phyloP scores from a whole-genome alignment of 2,888 invertebrate species.

The Aleiodes leptofemur region DNA sequence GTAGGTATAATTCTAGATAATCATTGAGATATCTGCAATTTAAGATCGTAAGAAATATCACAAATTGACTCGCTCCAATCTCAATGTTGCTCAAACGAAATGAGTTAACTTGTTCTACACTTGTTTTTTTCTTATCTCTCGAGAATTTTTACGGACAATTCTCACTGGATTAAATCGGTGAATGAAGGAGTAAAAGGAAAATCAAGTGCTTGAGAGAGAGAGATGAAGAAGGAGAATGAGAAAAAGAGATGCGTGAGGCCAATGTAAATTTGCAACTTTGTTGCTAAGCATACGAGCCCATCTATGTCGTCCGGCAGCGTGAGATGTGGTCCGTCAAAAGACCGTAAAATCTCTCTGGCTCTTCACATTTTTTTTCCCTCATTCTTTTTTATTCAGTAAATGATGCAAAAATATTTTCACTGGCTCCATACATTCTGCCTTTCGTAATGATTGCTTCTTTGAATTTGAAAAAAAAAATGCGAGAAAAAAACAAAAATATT shows the following conservation, averaged over 20 bases:
- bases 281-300: conserved; percentile 64
- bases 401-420: conserved; percentile 37
- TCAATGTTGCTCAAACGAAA: background rate
- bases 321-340: conserved; percentile 74
- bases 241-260: conserved; percentile 29
- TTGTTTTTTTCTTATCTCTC: conserved; percentile 2
- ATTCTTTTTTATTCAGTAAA: background rate
- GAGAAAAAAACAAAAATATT: conserved; percentile 10
- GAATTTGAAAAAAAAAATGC: conserved; percentile 8
- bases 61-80: conserved; percentile 46
- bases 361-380: conserved; percentile 32
- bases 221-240: background rate
- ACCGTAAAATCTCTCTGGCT: conserved; percentile 57
- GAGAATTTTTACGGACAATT: background rate
- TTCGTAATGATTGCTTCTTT: conserved; percentile 31
- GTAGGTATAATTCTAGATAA: conserved; percentile 28
- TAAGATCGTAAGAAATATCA: conserved; percentile 31
- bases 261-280: conserved; percentile 72
- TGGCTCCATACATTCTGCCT: conserved; percentile 38
- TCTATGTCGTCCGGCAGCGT: conserved; percentile 66
- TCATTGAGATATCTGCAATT: conserved; percentile 15
- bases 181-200: background rate
- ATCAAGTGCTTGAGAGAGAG: background rate
- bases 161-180: conserved; percentile 14
- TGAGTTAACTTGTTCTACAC: background rate